Evolutionary conservation across 1,140 invertebrate species (phyloP).

Genomic region (Brachionus plicatilis): DNA sequence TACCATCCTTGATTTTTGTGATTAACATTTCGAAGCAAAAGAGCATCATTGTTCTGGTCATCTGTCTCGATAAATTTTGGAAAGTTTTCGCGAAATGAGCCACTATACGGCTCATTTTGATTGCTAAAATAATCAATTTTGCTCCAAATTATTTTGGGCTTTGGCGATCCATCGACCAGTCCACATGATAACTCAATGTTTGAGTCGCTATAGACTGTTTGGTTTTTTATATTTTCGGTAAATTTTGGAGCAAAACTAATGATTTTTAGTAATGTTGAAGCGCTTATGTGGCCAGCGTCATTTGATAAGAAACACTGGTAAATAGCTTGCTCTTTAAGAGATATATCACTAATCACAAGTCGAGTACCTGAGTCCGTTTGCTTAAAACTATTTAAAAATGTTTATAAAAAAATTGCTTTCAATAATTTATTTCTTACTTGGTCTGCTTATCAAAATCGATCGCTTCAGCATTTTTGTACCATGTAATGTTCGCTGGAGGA

Average conservation of each 20-base stretch:
- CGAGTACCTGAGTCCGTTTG: background rate
- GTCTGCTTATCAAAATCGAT: slow-evolving; percentile 15
- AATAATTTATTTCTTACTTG: slow-evolving; percentile 5
- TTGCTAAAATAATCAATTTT: background rate
- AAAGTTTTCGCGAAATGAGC: background rate
- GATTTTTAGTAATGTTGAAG: slow-evolving; percentile 83
- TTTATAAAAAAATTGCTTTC: background rate
- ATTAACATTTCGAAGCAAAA: slow-evolving; percentile 1
- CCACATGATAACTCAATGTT: slow-evolving; percentile 31
- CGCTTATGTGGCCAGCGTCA: slow-evolving; percentile 77
- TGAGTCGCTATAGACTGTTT: slow-evolving; percentile 27
- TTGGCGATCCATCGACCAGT: slow-evolving; percentile 24
- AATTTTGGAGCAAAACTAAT: slow-evolving; percentile 64
- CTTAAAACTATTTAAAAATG: background rate
- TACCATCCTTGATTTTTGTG: slow-evolving; percentile 1
- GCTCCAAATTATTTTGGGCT: slow-evolving; percentile 32
- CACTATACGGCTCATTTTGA: background rate
- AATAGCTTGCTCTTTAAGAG: slow-evolving; percentile 80
- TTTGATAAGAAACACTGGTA: slow-evolving; percentile 88
- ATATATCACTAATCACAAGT: slow-evolving; percentile 67
- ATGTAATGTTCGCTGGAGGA: slow-evolving; percentile 30
- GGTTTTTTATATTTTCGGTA: slow-evolving; percentile 6
- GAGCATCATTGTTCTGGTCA: background rate
- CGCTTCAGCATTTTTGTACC: slow-evolving; percentile 35
- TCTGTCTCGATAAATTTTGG: background rate